A percentile compares a stretch with the other conserved stretches of the same genome.
These are phyloP conservation scores for Apolygus lucorum DNA, from an alignment of 1,140 invertebrate genomes.

Conservation along the genomic window DNA sequence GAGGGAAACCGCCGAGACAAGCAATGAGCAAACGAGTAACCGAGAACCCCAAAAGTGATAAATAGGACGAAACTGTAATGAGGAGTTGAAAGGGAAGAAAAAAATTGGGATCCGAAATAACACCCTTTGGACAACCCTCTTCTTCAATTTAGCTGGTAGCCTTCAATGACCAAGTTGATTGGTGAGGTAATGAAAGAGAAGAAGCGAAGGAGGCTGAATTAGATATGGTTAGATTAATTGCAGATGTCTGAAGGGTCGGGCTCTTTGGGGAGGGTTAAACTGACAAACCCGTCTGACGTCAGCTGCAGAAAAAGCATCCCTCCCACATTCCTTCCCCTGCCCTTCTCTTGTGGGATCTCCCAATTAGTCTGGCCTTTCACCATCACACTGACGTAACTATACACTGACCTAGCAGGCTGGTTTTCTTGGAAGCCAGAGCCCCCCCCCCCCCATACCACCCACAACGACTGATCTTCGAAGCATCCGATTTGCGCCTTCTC, in stretches of 20 bases:
- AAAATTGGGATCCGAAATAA: no score
- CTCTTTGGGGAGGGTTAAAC: background rate
- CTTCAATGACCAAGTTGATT: conserved; percentile 9
- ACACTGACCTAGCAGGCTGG: conserved; percentile 14
- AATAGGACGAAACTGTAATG: no score
- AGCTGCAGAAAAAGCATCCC: conserved; percentile 16
- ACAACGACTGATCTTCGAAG: background rate
- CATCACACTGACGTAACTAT: conserved; percentile 10
- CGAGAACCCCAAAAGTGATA: no score
- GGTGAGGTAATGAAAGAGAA: conserved; percentile 1
- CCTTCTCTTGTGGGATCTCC: conserved; percentile 3
- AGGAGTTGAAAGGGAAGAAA: no score
- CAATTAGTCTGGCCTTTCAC: conserved; percentile 11
- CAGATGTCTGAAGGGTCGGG: conserved; percentile 6
- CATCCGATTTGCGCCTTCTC: no score
- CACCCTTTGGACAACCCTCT: no score
- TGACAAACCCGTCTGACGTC: conserved; percentile 3
- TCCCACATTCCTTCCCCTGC: conserved; percentile 4
- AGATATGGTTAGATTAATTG: conserved; percentile 15
- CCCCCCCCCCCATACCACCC: background rate
- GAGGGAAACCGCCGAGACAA: no score
- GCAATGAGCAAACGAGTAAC: no score
- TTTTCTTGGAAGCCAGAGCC: conserved; percentile 1
- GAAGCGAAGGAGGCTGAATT: background rate
- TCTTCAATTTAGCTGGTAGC: background rate